phyloP scores from a whole-genome alignment of 2,113 vertebrate genomes.

The Mustela nigripes region DNA sequence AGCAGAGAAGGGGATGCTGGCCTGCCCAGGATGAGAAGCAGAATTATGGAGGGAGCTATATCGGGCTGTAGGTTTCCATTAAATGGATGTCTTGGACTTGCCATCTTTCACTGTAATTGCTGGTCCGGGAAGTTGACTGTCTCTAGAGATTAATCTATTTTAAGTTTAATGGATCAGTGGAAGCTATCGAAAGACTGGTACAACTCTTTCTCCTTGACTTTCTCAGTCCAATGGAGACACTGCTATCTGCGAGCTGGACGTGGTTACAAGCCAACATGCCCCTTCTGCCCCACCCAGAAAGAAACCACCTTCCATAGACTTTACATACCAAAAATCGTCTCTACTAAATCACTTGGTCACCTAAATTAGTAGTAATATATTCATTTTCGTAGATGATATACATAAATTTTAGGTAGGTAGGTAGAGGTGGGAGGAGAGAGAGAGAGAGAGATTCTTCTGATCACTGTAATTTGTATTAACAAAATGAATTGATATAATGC shows the following conservation, averaged over 20 bases:
- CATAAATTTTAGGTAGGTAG: neutral
- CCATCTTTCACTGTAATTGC: conserved; percentile 89
- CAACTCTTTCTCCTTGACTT: conserved; percentile 83
- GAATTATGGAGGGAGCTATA: conserved; percentile 80
- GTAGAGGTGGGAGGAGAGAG: neutral
- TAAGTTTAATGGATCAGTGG: conserved; percentile 87
- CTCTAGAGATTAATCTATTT: conserved; percentile 89
- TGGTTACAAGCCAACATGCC: neutral
- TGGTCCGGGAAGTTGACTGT: conserved; percentile 87
- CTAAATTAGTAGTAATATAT: neutral
- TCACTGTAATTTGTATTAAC: neutral
- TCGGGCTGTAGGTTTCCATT: conserved; percentile 82
- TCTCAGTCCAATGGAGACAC: conserved; percentile 77
- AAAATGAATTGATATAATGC: neutral
- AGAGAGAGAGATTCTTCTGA: neutral
- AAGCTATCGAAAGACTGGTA: conserved; percentile 85
- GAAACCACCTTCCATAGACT: neutral
- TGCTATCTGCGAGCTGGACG: neutral
- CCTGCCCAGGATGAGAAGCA: conserved; percentile 73
- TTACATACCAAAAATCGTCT: neutral
- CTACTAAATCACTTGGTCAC: neutral
- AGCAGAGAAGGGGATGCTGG: conserved; percentile 50
- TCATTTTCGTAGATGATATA: neutral
- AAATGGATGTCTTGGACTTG: conserved; percentile 86
- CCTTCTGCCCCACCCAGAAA: neutral